phyloP scores from a whole-genome alignment of 2,113 vertebrate genomes.

The Andinoacara biseriatus region DNA sequence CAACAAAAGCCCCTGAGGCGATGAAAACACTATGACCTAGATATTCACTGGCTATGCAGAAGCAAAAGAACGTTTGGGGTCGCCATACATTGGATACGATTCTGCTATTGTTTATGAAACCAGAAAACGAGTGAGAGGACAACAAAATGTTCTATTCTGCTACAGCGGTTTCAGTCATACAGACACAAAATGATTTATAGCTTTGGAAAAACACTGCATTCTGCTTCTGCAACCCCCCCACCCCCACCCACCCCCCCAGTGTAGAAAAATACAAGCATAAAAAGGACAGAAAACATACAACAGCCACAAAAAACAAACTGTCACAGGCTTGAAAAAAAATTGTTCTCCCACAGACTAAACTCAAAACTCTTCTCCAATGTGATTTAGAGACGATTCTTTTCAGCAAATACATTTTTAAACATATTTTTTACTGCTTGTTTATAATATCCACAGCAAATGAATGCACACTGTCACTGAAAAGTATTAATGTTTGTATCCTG shows the following conservation, averaged over 20 bases:
- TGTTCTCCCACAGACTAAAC: constrained; percentile 23
- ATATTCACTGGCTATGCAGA: constrained; percentile 8
- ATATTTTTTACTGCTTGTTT: not conserved
- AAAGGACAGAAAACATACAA: not conserved
- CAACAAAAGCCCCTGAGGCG: not conserved
- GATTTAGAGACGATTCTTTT: not conserved
- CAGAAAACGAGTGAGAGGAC: not conserved
- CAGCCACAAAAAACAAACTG: constrained; percentile 34
- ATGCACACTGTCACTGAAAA: not conserved
- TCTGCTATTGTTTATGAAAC: constrained; percentile 11
- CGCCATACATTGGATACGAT: not conserved
- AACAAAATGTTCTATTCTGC: constrained; percentile 8
- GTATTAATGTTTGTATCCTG: not conserved
- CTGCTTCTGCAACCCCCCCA: not conserved
- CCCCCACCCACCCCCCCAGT: too few species aligned
- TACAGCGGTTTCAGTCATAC: not conserved
- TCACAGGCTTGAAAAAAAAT: constrained; percentile 36
- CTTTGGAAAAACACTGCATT: not conserved
- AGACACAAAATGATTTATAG: constrained; percentile 7
- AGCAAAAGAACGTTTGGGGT: not conserved
- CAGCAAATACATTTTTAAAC: not conserved
- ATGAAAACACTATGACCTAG: constrained; percentile 8
- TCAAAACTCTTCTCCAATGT: not conserved
- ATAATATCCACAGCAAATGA: constrained; percentile 3
- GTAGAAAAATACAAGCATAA: constrained; percentile 4